Conservation (phyloP, 2,888 invertebrate genomes). For the Merodon equestris region DNA sequence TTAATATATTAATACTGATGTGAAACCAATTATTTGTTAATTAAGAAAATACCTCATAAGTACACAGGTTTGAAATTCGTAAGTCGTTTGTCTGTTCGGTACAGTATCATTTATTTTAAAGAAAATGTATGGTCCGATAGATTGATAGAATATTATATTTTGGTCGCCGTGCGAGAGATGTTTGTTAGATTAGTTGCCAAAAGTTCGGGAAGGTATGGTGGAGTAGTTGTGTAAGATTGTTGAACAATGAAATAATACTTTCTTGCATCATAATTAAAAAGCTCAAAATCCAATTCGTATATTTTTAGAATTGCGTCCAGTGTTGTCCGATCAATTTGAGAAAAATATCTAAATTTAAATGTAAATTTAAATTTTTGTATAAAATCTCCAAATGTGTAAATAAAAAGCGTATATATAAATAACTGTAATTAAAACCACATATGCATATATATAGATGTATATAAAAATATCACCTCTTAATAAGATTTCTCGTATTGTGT, state of each 20-base stretch:
- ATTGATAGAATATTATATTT: constrained; percentile 52
- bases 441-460: too few species aligned
- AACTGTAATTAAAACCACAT: background rate
- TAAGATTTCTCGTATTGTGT: constrained; percentile 79
- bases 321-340: constrained; percentile 81
- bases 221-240: constrained; percentile 74
- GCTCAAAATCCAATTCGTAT: constrained; percentile 84
- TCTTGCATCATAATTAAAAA: constrained; percentile 83
- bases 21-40: constrained; percentile 60
- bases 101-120: constrained; percentile 30
- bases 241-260: constrained; percentile 81
- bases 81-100: constrained; percentile 37
- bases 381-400: too few species aligned
- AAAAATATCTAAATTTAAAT: constrained; percentile 79
- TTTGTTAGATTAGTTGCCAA: constrained; percentile 58
- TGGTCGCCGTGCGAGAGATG: constrained; percentile 55
- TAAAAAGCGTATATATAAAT: background rate
- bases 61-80: constrained; percentile 62
- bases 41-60: constrained; percentile 36
- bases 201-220: constrained; percentile 58
- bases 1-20: constrained; percentile 42
- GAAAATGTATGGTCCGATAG: constrained; percentile 58
- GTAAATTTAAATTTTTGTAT: too few species aligned
- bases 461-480: constrained; percentile 79
- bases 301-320: constrained; percentile 82